phyloP scores from a whole-genome alignment of 2,888 invertebrate species.

The Stenotaenia linearis region DNA sequence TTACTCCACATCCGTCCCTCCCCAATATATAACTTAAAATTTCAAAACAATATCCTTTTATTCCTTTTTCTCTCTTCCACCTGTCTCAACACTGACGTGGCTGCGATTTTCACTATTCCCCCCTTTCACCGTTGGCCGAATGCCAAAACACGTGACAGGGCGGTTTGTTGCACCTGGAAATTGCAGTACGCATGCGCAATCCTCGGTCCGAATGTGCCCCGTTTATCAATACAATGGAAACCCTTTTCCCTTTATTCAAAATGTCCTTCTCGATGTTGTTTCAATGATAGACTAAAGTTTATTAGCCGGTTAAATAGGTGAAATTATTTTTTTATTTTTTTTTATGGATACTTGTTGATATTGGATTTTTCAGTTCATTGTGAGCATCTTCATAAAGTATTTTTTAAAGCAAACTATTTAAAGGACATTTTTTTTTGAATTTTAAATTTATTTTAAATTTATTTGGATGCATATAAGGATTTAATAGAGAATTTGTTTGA shows the following conservation, averaged over 20 bases:
- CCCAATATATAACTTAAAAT: too few relatives aligned
- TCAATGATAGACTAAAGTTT: neutral
- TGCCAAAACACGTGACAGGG: slow-evolving; percentile 13
- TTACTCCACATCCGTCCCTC: neutral
- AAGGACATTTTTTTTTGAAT: neutral
- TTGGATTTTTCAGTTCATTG: neutral
- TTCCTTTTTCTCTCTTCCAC: neutral
- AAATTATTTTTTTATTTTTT: neutral
- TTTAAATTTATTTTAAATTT: too few relatives aligned
- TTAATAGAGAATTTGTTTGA: neutral
- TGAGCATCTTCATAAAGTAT: neutral
- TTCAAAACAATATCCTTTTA: neutral
- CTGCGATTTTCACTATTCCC: neutral
- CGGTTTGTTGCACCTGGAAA: slow-evolving; percentile 21
- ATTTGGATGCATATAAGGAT: neutral
- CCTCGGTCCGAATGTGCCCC: neutral
- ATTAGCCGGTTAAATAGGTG: neutral
- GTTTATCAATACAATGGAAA: neutral
- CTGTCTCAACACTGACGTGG: neutral
- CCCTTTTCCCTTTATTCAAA: neutral
- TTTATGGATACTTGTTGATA: neutral
- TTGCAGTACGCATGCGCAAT: neutral
- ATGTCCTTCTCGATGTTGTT: neutral
- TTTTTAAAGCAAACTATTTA: too few relatives aligned
- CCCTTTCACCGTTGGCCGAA: neutral